Evolutionary conservation across 2,888 invertebrate species (phyloP).

Genomic region (Sussaba pulchella): DNA sequence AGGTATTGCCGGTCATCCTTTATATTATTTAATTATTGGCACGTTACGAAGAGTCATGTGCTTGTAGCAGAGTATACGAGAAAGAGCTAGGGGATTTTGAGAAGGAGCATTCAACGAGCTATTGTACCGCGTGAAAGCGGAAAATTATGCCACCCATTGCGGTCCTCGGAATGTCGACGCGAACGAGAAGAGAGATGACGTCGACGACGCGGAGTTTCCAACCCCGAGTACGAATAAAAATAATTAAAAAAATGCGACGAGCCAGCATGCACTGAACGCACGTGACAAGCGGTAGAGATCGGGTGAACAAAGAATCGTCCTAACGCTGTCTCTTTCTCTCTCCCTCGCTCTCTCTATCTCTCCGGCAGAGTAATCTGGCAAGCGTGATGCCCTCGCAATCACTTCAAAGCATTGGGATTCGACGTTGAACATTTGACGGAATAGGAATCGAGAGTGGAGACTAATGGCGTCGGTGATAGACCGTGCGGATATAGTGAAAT

Average conservation of each 20-base stretch:
- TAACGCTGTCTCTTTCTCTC: not conserved
- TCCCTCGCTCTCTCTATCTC: no score
- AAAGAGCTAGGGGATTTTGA: not conserved
- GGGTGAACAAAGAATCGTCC: not conserved
- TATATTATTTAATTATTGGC: no score
- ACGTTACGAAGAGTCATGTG: no score
- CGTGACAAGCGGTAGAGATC: not conserved
- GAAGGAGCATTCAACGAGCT: not conserved
- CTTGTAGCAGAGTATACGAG: no score
- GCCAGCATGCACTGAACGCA: conserved; percentile 7
- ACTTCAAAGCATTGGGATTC: conserved; percentile 12
- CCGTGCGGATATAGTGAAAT: conserved; percentile 9
- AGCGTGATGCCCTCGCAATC: conserved; percentile 17
- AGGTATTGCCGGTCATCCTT: no score
- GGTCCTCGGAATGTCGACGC: conserved; percentile 3
- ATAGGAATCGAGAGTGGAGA: conserved; percentile 11
- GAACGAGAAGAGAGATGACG: not conserved
- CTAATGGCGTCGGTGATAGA: not conserved
- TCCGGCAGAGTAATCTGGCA: not conserved
- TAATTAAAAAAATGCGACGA: no score
- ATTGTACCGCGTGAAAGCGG: not conserved
- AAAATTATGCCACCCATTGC: conserved; percentile 1
- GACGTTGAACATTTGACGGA: conserved; percentile 16
- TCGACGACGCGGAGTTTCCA: not conserved
- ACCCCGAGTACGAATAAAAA: not conserved